A percentile compares a stretch with the other conserved stretches of the same genome.
phyloP scores from a whole-genome alignment of 1,140 invertebrate genomes.

The Drosophila sucinea region DNA sequence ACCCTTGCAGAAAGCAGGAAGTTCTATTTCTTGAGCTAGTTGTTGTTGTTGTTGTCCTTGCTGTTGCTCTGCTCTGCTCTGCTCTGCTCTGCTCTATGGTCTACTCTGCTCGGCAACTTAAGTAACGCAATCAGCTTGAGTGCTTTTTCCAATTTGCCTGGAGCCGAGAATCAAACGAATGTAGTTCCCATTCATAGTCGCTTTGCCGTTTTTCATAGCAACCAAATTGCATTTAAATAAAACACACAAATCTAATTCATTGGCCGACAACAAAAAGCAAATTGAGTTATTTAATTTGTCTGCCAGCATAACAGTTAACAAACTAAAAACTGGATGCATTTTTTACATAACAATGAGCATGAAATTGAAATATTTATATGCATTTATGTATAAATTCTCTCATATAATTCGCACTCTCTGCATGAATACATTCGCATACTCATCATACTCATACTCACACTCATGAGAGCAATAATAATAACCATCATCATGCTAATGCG shows the following conservation, averaged over 20 bases:
- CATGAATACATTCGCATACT: neutral
- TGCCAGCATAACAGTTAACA: conserved; percentile 29
- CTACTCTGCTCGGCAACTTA: conserved; percentile 50
- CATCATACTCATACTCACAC: too few species aligned
- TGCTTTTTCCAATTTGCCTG: conserved; percentile 59
- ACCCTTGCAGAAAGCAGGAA: conserved; percentile 40
- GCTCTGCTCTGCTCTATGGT: conserved; percentile 20
- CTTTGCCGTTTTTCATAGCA: conserved; percentile 27
- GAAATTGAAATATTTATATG: conserved; percentile 25
- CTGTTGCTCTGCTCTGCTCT: conserved; percentile 10
- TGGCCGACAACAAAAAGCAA: conserved; percentile 48
- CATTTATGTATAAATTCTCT: neutral
- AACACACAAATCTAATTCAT: conserved; percentile 54
- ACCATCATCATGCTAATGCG: conserved; percentile 20
- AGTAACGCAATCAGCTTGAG: conserved; percentile 66
- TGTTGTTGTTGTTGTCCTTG: neutral
- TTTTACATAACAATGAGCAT: conserved; percentile 17
- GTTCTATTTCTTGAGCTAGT: neutral
- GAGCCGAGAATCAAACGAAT: conserved; percentile 2
- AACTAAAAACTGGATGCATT: conserved; percentile 9
- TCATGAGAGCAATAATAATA: conserved; percentile 34
- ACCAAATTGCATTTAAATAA: conserved; percentile 52
- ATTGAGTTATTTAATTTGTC: conserved; percentile 55
- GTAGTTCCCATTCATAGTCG: conserved; percentile 1
- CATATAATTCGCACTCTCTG: neutral